Percentiles rank a stretch among this genome's conserved stretches.
Evolutionary conservation across 2,797 vertebrate genomes (phyloP).

Genomic region (Hemibagrus guttatus): DNA sequence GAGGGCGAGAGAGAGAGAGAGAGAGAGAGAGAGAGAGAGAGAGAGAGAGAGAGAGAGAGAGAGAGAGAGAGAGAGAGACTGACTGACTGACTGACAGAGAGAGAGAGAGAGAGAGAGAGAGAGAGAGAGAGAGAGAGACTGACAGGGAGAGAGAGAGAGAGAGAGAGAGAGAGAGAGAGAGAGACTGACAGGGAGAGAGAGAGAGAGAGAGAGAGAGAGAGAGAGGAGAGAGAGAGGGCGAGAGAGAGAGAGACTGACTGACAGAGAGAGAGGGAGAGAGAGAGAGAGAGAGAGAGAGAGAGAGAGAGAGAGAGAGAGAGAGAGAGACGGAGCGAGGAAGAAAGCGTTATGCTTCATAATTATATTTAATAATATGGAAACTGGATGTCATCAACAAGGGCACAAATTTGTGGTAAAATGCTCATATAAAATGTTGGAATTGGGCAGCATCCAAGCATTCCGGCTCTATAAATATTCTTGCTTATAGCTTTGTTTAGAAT

Average conservation of each 20-base stretch:
- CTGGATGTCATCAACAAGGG: not conserved
- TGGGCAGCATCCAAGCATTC: not conserved
- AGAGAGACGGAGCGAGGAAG: not conserved
- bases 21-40: not conserved
- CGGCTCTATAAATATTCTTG: not conserved
- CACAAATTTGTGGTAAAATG: conserved; percentile 9
- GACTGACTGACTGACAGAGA: too few relatives aligned
- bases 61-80: not conserved
- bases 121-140: not conserved
- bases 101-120: too few relatives aligned
- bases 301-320: too few relatives aligned
- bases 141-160: too few relatives aligned
- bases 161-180: not conserved
- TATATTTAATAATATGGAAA: conserved; percentile 17
- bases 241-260: too few relatives aligned
- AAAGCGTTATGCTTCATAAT: not conserved
- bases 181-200: too few relatives aligned
- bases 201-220: not conserved
- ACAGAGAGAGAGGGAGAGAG: not conserved
- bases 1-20: not conserved
- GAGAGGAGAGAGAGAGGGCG: not conserved
- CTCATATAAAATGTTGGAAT: not conserved
- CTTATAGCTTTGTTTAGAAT: conserved; percentile 11
- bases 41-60: too few relatives aligned
- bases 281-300: not conserved